These are phyloP conservation scores for Poeciliopsis turneri DNA, from an alignment of 2,797 vertebrate genomes.

Conservation along the genomic window DNA sequence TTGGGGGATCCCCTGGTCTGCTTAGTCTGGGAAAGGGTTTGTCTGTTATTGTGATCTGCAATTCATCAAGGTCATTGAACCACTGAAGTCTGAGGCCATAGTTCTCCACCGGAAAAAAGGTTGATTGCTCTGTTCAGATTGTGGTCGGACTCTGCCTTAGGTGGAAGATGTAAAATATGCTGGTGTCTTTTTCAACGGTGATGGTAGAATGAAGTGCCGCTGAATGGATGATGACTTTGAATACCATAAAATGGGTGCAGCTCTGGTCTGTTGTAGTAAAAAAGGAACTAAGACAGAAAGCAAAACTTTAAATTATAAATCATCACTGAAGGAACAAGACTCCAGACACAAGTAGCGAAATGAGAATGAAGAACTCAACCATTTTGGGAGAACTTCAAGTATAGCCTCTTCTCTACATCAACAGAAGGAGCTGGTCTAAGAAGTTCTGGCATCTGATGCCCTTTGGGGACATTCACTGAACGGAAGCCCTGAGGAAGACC, in stretches of 20 bases:
- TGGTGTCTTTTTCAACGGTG: background rate
- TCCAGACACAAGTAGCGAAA: background rate
- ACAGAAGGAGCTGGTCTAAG: background rate
- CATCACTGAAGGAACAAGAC: background rate
- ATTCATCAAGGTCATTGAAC: background rate
- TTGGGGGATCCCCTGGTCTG: background rate
- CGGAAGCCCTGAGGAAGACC: background rate
- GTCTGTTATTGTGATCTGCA: background rate
- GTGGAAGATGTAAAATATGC: background rate
- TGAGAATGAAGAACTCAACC: background rate
- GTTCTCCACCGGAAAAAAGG: background rate
- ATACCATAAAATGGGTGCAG: no score
- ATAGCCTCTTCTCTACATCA: background rate
- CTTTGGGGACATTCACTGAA: background rate
- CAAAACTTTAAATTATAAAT: background rate
- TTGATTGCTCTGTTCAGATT: background rate
- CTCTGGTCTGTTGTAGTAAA: background rate
- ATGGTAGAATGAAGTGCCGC: background rate
- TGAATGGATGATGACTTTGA: background rate
- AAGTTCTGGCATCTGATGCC: background rate
- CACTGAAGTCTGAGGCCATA: background rate
- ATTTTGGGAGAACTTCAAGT: background rate
- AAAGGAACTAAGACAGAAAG: background rate
- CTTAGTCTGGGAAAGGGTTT: background rate
- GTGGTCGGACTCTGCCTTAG: background rate